Base-by-base conservation (phyloP, 37 sponge, comb jelly and placozoan genomes). In the Petrosia ficiformis region DNA sequence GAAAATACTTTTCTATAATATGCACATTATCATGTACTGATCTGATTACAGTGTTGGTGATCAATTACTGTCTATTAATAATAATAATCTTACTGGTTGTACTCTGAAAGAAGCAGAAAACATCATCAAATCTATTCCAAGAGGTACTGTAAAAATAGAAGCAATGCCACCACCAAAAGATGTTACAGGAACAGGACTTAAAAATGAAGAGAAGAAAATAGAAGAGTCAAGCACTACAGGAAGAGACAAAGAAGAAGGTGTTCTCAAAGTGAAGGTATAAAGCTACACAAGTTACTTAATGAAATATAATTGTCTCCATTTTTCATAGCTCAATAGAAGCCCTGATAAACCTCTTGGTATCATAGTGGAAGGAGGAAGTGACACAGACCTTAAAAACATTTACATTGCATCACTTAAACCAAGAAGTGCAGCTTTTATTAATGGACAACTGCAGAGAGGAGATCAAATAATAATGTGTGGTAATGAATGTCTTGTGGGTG, bases 381-480 rank as follows among this genome's bases (percentile, higher is more conserved):
- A 92, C 69, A 76, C 83, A 5, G 59, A 67, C n/a, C 84, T 82
- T 4, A 63, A 87, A 38, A 80, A 84, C 41, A 54, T 87, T 61
- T 80, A 42, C 77, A 77, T 92, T 59, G 57, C 75, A 11, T 64
- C 77, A 35, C 57, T 92, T 8, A 40, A 29, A 5, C 69, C 80
- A 22, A 69, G 68, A 22, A 83, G 80, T 35, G 66, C 84, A 30
- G 87, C 93, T 31, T 83, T 39, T 54, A 33, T 33, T 26, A 71
- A 58, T 64, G 74, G 70, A 37, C 24, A 24, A 28, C 70, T 92
- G 25, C 40, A 41, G 25, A 34, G 24, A 16, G 87, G 85, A 16
- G 93, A 92, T 67, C 77, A 92, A 69, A 59, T 91, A 25, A 79
- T 91, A 6, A 85, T 91, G 91, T 64, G 67, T 31, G 91, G 91